Base-by-base conservation (phyloP, 2,113 vertebrate species). In the Eclectus roratus region DNA sequence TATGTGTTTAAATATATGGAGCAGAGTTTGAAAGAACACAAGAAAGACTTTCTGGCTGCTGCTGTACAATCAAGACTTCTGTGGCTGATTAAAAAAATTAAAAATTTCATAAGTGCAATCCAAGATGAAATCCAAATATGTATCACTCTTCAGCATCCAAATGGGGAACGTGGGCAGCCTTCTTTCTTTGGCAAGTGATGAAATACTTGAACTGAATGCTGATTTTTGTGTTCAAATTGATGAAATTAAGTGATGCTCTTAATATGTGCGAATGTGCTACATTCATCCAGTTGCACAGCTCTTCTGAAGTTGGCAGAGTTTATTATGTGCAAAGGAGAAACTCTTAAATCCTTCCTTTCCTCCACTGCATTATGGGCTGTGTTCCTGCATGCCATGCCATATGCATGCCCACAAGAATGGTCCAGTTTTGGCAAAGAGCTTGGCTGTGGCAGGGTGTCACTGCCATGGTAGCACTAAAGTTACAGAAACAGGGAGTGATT, bases 381-480 rank as follows among this genome's bases (percentile, higher is more conserved):
- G 3, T 43, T 82, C 46, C 53, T 76, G 43, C 61, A 16, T 37
- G 60, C 28, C 35, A 1, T 35, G 17, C 61, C 9, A 1, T 55
- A 15, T 37, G 55, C 37, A 25, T 35, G 13, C 70, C 39, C 1
- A 1, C 33, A 28, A 27, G 68, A 39, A 56, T 53, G 10, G 68
- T 35, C 50, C 11, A 11, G 33, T 80, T 91, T 58, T 85, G 81
- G 33, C 46, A 83, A 86, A 92, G 37, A 27, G 20, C 52, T 64
- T 29, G 27, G 4, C 9, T 29, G 33, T 70, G 70, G 20, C 61
- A 65, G 33, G 35, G 6, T 60, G 43, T 81, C 33, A 31, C 41
- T 43, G 74, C 49, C 31, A 28, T 0, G 0, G 17, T 65, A 28
- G 25, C 41, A 65, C 18, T 49, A 2, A 35, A 80, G 10, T 69